Base-by-base conservation (phyloP, 2,113 vertebrate genomes). In the Nannospalax galili region DNA sequence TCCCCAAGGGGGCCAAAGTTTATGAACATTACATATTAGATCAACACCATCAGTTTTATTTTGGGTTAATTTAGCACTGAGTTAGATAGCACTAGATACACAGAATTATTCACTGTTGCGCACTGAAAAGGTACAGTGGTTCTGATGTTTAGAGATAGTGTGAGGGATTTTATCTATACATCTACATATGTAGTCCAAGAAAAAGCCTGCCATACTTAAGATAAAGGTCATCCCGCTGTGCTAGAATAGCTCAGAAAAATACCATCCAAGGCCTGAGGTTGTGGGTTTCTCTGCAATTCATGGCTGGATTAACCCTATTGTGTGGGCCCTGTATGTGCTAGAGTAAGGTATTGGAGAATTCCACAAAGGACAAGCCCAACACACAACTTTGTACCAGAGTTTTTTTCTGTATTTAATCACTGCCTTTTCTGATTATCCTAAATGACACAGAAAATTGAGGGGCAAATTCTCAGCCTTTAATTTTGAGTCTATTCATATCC, bases 371-470 rank as follows among this genome's bases (percentile, higher is more conserved):
- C 93, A 72, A 62, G 84, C 40, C 89, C 75, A 95, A 28, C 67
- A 79, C 52, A 89, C 62, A 87, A 78, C 81, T 91, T 19, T 96
- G 90, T 77, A 87, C 72, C 35, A 74, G 30, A 28, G 40, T 35
- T 62, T 93, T 88, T 72, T 92, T 89, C 70, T 89, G 2, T 75
- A 45, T 45, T 91, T 64, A 56, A 87, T 77, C 58, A 45, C 32
- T 88, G 80, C 52, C 77, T 95, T 93, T 95, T 69, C 84, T 93
- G 93, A n/a, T 84, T 90, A 82, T 56, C 58, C 48, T 42, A 48
- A 85, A 93, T 94, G 96, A 90, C 93, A 95, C 60, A 91, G 82
- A 97, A 96, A 87, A 95, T 45, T 30, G 77, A 70, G n/a, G 91
- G 89, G 48, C 87, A 97, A 77, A 87, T 88, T 91, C 85, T 96